phyloP scores from a whole-genome alignment of 2,797 vertebrate genomes.

The Urocyon cinereoargenteus region DNA sequence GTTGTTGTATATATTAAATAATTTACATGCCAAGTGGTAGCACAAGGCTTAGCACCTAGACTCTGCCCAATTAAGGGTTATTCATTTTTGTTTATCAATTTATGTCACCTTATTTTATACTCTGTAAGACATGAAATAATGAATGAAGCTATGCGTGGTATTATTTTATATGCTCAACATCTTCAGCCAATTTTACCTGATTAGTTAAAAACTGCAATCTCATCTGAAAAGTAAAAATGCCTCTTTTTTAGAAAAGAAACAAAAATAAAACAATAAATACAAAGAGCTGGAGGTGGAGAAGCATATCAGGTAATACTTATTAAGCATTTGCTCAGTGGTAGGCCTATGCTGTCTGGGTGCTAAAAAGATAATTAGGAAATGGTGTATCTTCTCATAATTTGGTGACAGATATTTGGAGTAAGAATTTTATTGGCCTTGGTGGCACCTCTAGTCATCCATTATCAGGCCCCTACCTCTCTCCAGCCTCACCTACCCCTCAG shows the following conservation, averaged over 20 bases:
- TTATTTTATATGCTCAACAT: slow-evolving; percentile 39
- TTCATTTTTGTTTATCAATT: not conserved
- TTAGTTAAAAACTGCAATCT: not conserved
- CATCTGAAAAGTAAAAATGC: not conserved
- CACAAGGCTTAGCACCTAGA: not conserved
- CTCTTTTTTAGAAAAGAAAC: not conserved
- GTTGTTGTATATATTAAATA: not conserved
- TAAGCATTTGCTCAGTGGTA: not conserved
- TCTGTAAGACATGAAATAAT: not conserved
- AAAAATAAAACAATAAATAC: slow-evolving; percentile 5
- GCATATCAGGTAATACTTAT: not conserved
- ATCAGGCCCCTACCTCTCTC: not conserved
- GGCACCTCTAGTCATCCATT: not conserved
- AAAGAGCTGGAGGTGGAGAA: not conserved
- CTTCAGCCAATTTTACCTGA: not conserved
- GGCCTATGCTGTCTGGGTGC: not conserved
- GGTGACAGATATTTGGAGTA: not conserved
- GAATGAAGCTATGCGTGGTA: not conserved
- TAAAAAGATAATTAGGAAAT: not conserved
- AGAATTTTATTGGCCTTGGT: not conserved
- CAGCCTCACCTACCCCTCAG: not conserved
- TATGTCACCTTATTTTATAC: not conserved
- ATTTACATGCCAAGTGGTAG: not conserved
- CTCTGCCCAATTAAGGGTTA: not conserved
- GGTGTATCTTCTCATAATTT: not conserved